Base-by-base conservation (phyloP, 2,113 vertebrate species). In the Melanerpes aurifrons region DNA sequence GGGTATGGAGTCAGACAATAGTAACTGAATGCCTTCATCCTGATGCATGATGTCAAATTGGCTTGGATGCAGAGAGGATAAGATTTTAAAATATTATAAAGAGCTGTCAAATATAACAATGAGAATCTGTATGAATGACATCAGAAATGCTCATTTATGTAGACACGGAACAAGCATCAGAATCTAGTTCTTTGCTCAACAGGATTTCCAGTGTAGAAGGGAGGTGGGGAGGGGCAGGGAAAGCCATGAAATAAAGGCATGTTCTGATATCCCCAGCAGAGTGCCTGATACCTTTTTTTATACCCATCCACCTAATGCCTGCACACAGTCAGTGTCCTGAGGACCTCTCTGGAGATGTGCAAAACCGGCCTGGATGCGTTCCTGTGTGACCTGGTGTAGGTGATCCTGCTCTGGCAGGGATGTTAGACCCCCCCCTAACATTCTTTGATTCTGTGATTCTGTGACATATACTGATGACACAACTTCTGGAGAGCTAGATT, bases 161-260 rank as follows among this genome's bases (percentile, higher is more conserved):
- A 78, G 64, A 70, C 68, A 73, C 20, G 58, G 83, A 93, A 64
- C n/a, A 90, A 75, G 35, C 54, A 86, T 31, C 61, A 86, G 26
- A 69, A 62, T 78, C 54, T 72, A 9, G 15, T 83, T 50, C 56
- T 92, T 81, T 88, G 62, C 29, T 88, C 82, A 91, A 78, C 8
- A 66, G 66, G 54, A 58, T 62, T 94, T 93, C 70, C 68, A 68
- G 43, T 64, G 77, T 32, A 48, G 76, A 59, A 24, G 6, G 26
- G 15, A 15, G 10, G 3, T 0, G 26, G 6, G 24, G 40, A 40
- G 9, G 3, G 0, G 3, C 21, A 5, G 50, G 21, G 6, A 66
- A 48, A 48, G 3, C 16, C 5, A 1, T 75, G 56, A 86, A 77
- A 64, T 35, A 64, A 82, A 87, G 32, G 24, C 54, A 57, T 40